Percentiles rank a stretch among this genome's conserved stretches.
phyloP scores from a whole-genome alignment of 2,888 invertebrate species.

The Dicyrtomina minuta region DNA sequence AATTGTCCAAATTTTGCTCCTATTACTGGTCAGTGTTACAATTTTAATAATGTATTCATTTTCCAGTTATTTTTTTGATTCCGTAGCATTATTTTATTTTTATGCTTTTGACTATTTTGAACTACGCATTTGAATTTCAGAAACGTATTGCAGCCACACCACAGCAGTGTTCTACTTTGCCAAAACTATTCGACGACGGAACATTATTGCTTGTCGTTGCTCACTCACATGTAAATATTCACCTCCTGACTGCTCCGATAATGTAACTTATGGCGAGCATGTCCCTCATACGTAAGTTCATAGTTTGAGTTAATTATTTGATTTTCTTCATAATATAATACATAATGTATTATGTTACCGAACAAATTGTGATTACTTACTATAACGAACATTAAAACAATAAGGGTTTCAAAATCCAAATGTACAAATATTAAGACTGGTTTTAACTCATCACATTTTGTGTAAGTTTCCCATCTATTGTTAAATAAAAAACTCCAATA shows the following conservation, averaged over 20 bases:
- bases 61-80: neutral
- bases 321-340: neutral
- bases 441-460: too few relatives aligned
- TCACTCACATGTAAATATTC: neutral
- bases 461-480: too few relatives aligned
- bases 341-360: neutral
- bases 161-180: conserved; percentile 26
- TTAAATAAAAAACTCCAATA: too few relatives aligned
- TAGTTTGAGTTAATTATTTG: neutral
- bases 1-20: conserved; percentile 26
- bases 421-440: too few relatives aligned
- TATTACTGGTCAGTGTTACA: conserved; percentile 10
- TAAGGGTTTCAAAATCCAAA: neutral
- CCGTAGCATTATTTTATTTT: neutral
- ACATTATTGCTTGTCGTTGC: neutral
- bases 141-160: conserved; percentile 25
- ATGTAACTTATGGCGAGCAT: conserved; percentile 13
- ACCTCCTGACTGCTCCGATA: conserved; percentile 6
- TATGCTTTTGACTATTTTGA: neutral
- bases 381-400: neutral
- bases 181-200: conserved; percentile 10
- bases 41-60: too few relatives aligned
- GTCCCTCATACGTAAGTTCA: conserved; percentile 7
- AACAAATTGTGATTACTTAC: neutral
- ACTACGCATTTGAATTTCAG: conserved; percentile 6